phyloP scores from a whole-genome alignment of 2,888 invertebrate genomes.

The Lucinisca nassula region DNA sequence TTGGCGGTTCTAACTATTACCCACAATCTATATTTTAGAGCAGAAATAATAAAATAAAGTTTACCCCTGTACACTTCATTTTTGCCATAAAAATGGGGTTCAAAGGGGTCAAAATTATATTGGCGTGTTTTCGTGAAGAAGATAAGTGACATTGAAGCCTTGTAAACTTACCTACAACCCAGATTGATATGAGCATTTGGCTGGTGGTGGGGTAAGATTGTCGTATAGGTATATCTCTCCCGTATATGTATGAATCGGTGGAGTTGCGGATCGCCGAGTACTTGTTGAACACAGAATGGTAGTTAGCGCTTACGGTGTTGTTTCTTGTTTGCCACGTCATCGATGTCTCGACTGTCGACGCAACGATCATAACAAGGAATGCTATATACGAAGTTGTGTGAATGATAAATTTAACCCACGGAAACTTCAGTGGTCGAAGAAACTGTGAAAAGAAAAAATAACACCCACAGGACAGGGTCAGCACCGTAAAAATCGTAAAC shows the following conservation, averaged over 20 bases:
- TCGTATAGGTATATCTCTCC: conserved; percentile 78
- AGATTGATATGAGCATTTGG: conserved; percentile 79
- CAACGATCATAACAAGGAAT: conserved; percentile 84
- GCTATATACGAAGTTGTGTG: conserved; percentile 84
- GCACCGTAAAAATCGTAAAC: too few species aligned
- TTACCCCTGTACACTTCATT: too few species aligned
- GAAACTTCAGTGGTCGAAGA: conserved; percentile 80
- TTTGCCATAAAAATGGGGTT: too few species aligned
- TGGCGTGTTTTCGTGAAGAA: too few species aligned
- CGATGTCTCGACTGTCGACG: conserved; percentile 77
- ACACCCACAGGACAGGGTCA: too few species aligned
- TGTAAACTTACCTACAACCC: conserved; percentile 79
- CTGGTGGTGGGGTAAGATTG: conserved; percentile 73
- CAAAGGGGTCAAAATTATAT: too few species aligned
- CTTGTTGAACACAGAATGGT: conserved; percentile 52
- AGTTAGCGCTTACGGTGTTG: conserved; percentile 14
- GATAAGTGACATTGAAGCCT: too few species aligned
- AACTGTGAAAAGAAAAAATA: conserved; percentile 73
- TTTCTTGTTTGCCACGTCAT: background rate
- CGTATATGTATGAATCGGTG: conserved; percentile 65
- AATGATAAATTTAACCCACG: conserved; percentile 86
- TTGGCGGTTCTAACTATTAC: too few species aligned
- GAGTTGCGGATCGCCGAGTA: conserved; percentile 60
- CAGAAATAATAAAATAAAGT: too few species aligned
- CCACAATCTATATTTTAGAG: too few species aligned